Conservation (phyloP, 2,113 vertebrate species). For the Elanoides forficatus region DNA sequence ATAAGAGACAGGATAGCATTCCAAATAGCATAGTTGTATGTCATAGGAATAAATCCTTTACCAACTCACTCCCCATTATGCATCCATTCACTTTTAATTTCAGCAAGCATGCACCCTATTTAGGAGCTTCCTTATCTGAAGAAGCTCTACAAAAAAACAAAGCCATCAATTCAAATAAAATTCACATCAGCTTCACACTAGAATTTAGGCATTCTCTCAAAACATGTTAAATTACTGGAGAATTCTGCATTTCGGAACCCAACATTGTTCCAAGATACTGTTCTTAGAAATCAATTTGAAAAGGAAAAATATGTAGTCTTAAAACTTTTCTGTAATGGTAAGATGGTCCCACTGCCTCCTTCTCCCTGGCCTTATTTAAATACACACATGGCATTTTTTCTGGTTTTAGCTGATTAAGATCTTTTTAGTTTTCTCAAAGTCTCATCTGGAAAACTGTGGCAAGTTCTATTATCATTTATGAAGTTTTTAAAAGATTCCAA, state of each 20-base stretch:
- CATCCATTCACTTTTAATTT: not conserved
- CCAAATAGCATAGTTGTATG: not conserved
- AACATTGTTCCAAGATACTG: not conserved
- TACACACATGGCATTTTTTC: not conserved
- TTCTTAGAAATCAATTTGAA: not conserved
- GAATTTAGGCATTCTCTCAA: not conserved
- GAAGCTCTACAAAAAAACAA: not conserved
- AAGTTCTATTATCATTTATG: not conserved
- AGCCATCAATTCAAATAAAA: not conserved
- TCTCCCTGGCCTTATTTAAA: not conserved
- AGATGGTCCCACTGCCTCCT: not conserved
- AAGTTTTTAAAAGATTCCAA: not conserved
- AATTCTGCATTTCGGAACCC: not conserved
- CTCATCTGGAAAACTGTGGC: not conserved
- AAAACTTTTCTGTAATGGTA: not conserved
- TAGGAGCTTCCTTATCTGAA: not conserved
- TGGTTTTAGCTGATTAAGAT: not conserved
- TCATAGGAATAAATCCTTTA: not conserved
- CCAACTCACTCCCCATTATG: not conserved
- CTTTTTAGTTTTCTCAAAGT: not conserved
- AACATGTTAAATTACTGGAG: not conserved
- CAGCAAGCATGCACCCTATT: not conserved
- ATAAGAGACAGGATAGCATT: not conserved
- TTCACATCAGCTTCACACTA: not conserved
- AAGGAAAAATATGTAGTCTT: not conserved